Base-by-base conservation (phyloP, 2,888 invertebrate genomes). In the Eupelmus urozonus region DNA sequence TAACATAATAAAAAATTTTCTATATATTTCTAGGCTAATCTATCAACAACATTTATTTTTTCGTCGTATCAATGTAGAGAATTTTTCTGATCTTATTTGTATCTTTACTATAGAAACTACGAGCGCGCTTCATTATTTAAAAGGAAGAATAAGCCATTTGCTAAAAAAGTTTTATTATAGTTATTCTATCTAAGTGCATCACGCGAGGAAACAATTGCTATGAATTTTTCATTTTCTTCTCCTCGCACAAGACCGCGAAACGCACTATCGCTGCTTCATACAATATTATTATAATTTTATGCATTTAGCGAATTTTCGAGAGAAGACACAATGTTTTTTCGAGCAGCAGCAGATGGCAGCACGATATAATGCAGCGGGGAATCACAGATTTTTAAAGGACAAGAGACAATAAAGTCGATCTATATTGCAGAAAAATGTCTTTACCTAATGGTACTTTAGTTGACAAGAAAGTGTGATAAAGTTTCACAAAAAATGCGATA, bases 351-450 rank as follows among this genome's bases (percentile, higher is more conserved):
- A 49, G 51, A 62, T 60, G 71, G 51, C 71, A 71, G 51, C 71
- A 71, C 25, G 71, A 71, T 55, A 71, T 55, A 73, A 72, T 27
- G 53, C 63, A 63, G 55, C 63, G 73, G 63, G 73, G 63, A 73
- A 73, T 73, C 73, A 73, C 73, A 73, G 73, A 55, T 73, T 51
- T 65, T 65, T 42, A 55, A 65, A 73, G 73, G 55, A 65, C 55
- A 73, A 65, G 60, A 34, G 60, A 62, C 23, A 62, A 40, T 72
- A 4, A 49, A 70, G 57, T 70, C 70, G 20, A 71, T 63, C 62
- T 49, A 49, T 49, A 29, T 57, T 40, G 70, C 29, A 9, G 34
- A 51, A 51, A 66, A 66, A 51, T 66, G 49, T 13, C n/a, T 49
- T n/a, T 55, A 55, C 67, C 55, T 69, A 20, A 20, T 57, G 25